phyloP scores from a whole-genome alignment of 2,113 vertebrate genomes.

The Excalfactoria chinensis region DNA sequence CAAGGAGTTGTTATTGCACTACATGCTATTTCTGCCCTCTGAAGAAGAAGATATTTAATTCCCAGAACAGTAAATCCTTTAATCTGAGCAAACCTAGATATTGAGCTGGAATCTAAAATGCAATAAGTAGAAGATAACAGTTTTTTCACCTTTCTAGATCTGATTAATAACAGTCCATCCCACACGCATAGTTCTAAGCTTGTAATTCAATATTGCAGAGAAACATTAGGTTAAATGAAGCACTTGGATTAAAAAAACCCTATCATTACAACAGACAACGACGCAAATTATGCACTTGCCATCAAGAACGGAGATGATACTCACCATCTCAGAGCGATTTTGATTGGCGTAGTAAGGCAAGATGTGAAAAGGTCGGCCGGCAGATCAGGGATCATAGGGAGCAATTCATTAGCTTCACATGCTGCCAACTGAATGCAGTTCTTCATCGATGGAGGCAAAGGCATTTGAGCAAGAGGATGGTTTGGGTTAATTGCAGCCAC shows the following conservation, averaged over 20 bases:
- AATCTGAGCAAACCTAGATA: conserved; percentile 53
- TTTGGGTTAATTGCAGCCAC: conserved; percentile 98
- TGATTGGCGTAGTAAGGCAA: conserved; percentile 98
- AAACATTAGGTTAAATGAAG: not conserved
- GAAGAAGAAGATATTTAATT: conserved; percentile 32
- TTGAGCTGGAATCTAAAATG: not conserved
- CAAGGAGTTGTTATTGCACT: not conserved
- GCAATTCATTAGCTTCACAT: conserved; percentile 92
- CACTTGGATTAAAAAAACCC: not conserved
- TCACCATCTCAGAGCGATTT: conserved; percentile 97
- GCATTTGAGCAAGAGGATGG: conserved; percentile 97
- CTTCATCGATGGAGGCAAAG: conserved; percentile 97
- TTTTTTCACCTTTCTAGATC: not conserved
- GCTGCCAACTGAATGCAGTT: conserved; percentile 99
- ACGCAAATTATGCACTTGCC: not conserved
- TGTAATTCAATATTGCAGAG: not conserved
- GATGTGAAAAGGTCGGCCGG: conserved; percentile 98
- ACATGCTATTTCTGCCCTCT: not conserved
- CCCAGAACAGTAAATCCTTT: conserved; percentile 62
- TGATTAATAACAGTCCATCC: not conserved
- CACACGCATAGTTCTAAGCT: not conserved
- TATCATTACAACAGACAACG: not conserved
- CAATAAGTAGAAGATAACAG: conserved; percentile 18
- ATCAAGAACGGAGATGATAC: not conserved
- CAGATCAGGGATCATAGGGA: conserved; percentile 98